Conservation (phyloP, 2,888 invertebrate species). For the Hanleya hanleyi region DNA sequence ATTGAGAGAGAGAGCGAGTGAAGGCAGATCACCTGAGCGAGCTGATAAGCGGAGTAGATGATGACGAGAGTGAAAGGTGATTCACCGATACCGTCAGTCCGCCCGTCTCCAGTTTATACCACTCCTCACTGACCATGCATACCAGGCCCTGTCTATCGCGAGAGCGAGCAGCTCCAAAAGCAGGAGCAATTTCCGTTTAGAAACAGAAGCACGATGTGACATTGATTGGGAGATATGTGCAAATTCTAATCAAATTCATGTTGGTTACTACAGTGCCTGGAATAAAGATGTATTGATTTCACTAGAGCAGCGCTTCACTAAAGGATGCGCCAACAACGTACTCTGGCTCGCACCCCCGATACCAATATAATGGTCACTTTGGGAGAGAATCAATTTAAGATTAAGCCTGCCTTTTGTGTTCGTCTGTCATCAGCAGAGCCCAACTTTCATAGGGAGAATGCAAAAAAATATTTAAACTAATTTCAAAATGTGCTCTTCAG, state of each 20-base stretch:
- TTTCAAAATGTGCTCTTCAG: not conserved
- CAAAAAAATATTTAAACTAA: conserved; percentile 5
- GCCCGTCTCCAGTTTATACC: not conserved
- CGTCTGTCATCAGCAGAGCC: conserved; percentile 3
- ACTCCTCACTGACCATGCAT: not conserved
- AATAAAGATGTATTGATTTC: conserved; percentile 11
- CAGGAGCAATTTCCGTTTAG: conserved; percentile 6
- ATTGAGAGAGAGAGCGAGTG: not conserved
- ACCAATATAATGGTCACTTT: not conserved
- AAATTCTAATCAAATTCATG: conserved; percentile 12
- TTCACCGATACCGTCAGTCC: not conserved
- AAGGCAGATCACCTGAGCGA: conserved; percentile 3
- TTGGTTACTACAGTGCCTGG: not conserved
- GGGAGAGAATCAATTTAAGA: conserved; percentile 5
- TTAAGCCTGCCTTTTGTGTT: not conserved
- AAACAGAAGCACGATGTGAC: conserved; percentile 7
- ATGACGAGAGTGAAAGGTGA: not conserved
- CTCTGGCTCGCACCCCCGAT: not conserved
- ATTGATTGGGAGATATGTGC: conserved; percentile 11
- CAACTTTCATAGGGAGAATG: not conserved
- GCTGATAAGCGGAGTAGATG: conserved; percentile 3
- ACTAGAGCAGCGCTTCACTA: not conserved
- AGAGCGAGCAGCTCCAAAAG: conserved; percentile 1
- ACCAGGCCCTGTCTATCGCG: not conserved
- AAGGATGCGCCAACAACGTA: not conserved